Conservation (phyloP, 1,140 invertebrate species). For the Drosophila tropicalis region DNA sequence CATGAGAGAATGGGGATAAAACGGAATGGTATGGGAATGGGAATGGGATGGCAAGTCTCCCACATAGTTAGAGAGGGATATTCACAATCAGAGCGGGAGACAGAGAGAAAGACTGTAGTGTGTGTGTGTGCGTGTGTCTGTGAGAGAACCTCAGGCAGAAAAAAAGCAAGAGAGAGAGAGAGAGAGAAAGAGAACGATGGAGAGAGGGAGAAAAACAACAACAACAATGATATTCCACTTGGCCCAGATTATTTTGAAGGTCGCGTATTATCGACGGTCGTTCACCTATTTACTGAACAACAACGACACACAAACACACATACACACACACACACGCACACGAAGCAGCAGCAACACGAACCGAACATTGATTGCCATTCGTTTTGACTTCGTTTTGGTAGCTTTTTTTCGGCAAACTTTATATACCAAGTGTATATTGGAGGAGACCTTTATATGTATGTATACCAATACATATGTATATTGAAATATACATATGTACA, state of each 20-base stretch:
- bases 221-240: conserved; percentile 75
- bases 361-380: conserved; percentile 13
- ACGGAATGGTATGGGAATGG: not conserved
- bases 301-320: conserved; percentile 17
- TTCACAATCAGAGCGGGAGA: conserved; percentile 4
- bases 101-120: not conserved
- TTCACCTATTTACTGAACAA: conserved; percentile 77
- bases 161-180: conserved; percentile 17
- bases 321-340: not conserved
- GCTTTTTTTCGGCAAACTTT: conserved; percentile 34
- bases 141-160: conserved; percentile 16
- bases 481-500: conserved; percentile 15
- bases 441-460: conserved; percentile 29
- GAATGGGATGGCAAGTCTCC: not conserved
- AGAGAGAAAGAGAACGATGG: not conserved
- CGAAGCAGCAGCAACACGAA: conserved; percentile 22
- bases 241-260: conserved; percentile 83
- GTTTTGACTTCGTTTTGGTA: conserved; percentile 27
- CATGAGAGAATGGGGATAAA: not conserved
- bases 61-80: conserved; percentile 6
- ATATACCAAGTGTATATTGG: conserved; percentile 11
- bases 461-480: not conserved
- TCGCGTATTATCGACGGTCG: conserved; percentile 81
- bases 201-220: conserved; percentile 1
- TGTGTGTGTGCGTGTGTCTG: conserved; percentile 2